Percentiles rank a stretch among this genome's conserved stretches.
Conservation (phyloP, 2,888 invertebrate genomes). For the Lacanobia oleracea region DNA sequence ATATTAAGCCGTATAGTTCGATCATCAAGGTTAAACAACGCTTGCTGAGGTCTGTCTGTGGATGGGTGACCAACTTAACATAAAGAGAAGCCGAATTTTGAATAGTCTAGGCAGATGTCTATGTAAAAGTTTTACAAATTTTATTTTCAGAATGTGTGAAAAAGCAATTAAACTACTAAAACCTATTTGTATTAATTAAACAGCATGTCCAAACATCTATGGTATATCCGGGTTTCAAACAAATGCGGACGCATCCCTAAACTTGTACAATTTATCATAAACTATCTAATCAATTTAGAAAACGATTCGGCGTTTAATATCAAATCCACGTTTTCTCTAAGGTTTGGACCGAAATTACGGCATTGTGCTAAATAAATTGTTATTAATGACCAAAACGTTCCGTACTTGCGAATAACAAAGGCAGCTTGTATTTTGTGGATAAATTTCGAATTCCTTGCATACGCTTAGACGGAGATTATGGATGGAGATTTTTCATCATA, state of each 20-base stretch:
- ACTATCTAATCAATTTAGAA: conserved; percentile 88
- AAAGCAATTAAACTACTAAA: conserved; percentile 19
- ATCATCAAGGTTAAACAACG: no score
- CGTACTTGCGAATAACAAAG: conserved; percentile 83
- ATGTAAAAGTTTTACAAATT: background rate
- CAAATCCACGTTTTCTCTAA: conserved; percentile 87
- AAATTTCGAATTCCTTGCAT: conserved; percentile 78
- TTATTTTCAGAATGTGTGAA: no score
- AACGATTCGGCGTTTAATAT: conserved; percentile 85
- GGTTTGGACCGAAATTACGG: conserved; percentile 86
- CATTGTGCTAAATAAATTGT: conserved; percentile 90
- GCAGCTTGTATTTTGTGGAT: conserved; percentile 82
- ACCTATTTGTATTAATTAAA: conserved; percentile 40
- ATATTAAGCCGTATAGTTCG: no score
- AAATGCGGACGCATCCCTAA: conserved; percentile 65
- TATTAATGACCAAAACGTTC: conserved; percentile 89
- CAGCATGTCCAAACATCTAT: conserved; percentile 46
- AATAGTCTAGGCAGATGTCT: no score
- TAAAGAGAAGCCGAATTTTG: no score
- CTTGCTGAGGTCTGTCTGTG: no score
- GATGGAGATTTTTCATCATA: conserved; percentile 60
- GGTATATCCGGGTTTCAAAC: conserved; percentile 41
- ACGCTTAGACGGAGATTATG: conserved; percentile 67
- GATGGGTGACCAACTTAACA: no score
- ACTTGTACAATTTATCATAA: conserved; percentile 84